Percentiles rank a stretch among this genome's conserved stretches.
Conservation (phyloP, 2,797 vertebrate genomes). For the Xenentodon cancila region DNA sequence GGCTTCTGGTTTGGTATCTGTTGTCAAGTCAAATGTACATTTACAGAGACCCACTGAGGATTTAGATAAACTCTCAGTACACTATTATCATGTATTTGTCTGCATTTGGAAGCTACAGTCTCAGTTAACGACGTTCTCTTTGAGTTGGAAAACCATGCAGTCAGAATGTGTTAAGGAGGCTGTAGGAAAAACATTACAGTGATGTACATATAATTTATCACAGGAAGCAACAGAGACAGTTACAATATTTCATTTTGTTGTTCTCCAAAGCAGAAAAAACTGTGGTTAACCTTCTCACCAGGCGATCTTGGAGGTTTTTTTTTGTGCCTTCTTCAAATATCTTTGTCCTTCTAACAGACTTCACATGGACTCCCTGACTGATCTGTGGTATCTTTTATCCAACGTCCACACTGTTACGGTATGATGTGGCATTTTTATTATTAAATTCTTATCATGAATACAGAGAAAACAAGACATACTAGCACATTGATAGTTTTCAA, state of each 20-base stretch:
- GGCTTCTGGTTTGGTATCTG: not conserved
- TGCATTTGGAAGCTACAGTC: not conserved
- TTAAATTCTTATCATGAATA: constrained; percentile 23
- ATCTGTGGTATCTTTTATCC: not conserved
- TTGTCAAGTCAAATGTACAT: not conserved
- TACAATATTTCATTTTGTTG: not conserved
- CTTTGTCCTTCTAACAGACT: not conserved
- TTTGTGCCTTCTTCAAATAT: not conserved
- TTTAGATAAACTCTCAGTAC: not conserved
- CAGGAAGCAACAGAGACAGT: not conserved
- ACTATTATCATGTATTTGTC: too few relatives aligned
- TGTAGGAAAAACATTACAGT: not conserved
- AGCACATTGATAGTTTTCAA: constrained; percentile 24
- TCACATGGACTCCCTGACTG: not conserved
- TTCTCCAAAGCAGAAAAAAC: constrained; percentile 1
- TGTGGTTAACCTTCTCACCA: not conserved
- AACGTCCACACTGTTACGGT: not conserved
- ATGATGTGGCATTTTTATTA: constrained; percentile 38
- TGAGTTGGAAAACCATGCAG: too few relatives aligned
- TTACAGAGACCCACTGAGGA: not conserved
- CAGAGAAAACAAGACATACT: constrained; percentile 36
- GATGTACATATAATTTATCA: constrained; percentile 5
- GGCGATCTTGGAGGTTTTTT: too few relatives aligned
- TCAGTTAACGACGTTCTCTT: not conserved
- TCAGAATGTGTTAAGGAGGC: constrained; percentile 2